A percentile compares a stretch with the other conserved stretches of the same genome.
phyloP scores from a whole-genome alignment of 2,888 invertebrate genomes.

The Melanostoma mellinum region DNA sequence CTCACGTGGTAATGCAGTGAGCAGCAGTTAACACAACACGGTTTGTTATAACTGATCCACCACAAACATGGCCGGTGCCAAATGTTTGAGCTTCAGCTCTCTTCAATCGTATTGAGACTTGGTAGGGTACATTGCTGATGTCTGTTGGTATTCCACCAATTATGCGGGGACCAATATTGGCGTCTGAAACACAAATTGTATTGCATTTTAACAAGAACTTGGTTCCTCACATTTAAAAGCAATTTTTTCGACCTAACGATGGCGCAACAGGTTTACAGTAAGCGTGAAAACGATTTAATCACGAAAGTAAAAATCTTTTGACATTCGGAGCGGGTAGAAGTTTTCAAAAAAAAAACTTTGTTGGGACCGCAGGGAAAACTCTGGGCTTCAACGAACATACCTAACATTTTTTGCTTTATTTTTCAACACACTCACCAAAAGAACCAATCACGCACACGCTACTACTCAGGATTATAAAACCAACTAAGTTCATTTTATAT shows the following conservation, averaged over 20 bases:
- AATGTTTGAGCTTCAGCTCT: constrained; percentile 47
- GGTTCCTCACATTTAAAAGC: too few relatives aligned
- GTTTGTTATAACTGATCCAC: constrained; percentile 76
- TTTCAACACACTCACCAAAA: neutral
- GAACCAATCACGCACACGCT: neutral
- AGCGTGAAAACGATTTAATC: too few relatives aligned
- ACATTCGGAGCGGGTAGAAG: too few relatives aligned
- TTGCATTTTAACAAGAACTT: too few relatives aligned
- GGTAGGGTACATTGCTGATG: constrained; percentile 73
- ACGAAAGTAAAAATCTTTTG: too few relatives aligned
- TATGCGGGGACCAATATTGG: constrained; percentile 74
- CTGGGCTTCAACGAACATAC: too few relatives aligned
- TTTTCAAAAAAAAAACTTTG: too few relatives aligned
- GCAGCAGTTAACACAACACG: constrained; percentile 77
- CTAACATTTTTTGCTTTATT: neutral
- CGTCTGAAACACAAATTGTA: neutral
- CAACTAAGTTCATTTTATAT: neutral
- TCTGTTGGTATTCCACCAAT: constrained; percentile 75
- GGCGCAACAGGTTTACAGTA: too few relatives aligned
- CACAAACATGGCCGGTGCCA: constrained; percentile 78
- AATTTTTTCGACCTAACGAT: too few relatives aligned
- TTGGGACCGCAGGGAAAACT: too few relatives aligned
- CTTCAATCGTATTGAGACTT: constrained; percentile 77
- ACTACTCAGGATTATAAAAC: neutral
- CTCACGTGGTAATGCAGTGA: constrained; percentile 76